These are phyloP conservation scores for Psittacula cyanocephala DNA, from an alignment of 2,113 vertebrate genomes.

Conservation along the genomic window DNA sequence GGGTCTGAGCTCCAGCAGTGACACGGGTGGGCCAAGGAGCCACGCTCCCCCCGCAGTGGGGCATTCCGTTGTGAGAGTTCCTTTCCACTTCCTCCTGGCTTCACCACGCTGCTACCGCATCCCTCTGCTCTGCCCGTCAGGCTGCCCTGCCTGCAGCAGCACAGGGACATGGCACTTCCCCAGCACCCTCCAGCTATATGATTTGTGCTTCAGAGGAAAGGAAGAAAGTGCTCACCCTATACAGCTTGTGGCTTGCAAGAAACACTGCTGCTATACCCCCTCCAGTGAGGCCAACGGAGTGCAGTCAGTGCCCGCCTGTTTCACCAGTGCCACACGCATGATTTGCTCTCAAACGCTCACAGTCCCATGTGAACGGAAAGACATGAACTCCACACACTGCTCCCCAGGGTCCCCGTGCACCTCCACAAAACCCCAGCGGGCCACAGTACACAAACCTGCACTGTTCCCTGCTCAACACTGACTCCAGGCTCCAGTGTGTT, in stretches of 20 bases:
- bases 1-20: background rate
- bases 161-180: rapidly evolving
- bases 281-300: too few species aligned
- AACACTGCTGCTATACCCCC: background rate
- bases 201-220: background rate
- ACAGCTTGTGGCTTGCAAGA: background rate
- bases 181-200: rapidly evolving
- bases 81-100: background rate
- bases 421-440: rapidly evolving
- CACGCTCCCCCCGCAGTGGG: rapidly evolving
- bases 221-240: background rate
- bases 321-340: too few species aligned
- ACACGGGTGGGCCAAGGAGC: rapidly evolving
- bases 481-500: background rate
- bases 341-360: rapidly evolving
- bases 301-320: background rate
- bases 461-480: rapidly evolving
- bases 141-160: background rate
- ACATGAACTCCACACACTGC: rapidly evolving
- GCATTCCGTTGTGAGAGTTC: background rate
- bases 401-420: background rate
- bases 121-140: background rate
- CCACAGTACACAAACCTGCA: background rate
- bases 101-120: rapidly evolving
- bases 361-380: rapidly evolving